Base-by-base conservation (phyloP, 2,888 invertebrate species). In the Eupithecia exiguata region DNA sequence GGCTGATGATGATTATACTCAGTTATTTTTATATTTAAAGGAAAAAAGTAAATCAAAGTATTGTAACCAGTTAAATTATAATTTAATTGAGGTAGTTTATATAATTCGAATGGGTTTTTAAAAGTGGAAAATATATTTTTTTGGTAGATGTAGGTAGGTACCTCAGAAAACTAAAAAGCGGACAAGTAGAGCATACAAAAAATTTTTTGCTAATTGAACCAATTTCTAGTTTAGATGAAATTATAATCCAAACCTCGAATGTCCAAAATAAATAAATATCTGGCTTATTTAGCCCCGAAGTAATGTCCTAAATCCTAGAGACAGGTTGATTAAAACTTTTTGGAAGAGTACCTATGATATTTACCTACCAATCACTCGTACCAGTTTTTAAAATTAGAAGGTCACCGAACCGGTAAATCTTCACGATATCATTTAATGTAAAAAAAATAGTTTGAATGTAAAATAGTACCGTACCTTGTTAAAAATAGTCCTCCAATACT, bases 401-500 rank as follows among this genome's bases (percentile, higher is more conserved):
- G 74, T 68, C 76, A 69, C 38, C 53, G 68, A 74, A 72, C 78
- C 75, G 78, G 75, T 72, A 68, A 36, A 67, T 7, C 5, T 65
- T 25, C 5, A 21, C 58, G 12, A 5, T 25, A 58, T 5, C 14
- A 25, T 25, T 58, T 58, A 25, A n/a, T 25, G 25, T 25, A 58
- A 53, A 58, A 14, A 5, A 4, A 25, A 25, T 25, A 14, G 12
- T 12, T 1, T 25, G 21, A 58, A 58, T 0, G 58, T 25, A 25
- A 53, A 58, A 58, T 58, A 25, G 58, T 43, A 38, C 5, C 53
- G 74, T 90, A 95, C 95, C 91, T 94, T 95, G 79, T 92, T 91
- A 81, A 95, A 95, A 80, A 95, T 91, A 82, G 91, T 87, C 72
- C 92, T 87, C 95, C 95, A 95, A 81, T 95, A 95, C 71, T 92